Base-by-base conservation (phyloP, 1,140 invertebrate species). In the Drosophila lini region DNA sequence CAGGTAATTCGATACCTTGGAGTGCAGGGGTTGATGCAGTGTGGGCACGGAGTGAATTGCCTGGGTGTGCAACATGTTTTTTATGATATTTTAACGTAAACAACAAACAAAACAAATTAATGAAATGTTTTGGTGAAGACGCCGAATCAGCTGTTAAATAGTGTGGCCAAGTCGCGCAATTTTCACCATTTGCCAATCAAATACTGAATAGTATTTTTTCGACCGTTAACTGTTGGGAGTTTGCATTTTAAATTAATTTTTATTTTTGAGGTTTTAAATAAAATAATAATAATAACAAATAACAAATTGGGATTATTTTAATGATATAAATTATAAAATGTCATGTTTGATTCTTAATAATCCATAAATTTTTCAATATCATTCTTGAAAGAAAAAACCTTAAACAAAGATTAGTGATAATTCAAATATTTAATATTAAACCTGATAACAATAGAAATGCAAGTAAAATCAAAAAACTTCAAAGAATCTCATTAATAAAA, bases 1-100 rank as follows among this genome's bases (percentile, higher is more conserved):
- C 38, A 92, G 73, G 22, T 91, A 91, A 34, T 91, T 91, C 1
- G 90, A 85, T 8, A 91, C 90, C 44, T 91, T 91, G 5, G 90
- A 91, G 42, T 91, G 90, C 11, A 91, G 56, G 8, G 90, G 90
- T 28, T 91, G 90, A 31, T 91, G 90, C 6, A 91, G 50, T 13
- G 85, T 89, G 19, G 84, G 84, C 41, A 78, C 57, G 1, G 79
- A 50, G 28, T 70, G 42, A 16, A 58, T 40, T 15, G 65, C 36
- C 15, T 57, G 52, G 5, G 69, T 3, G 6, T 71, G 69, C n/a
- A 73, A 11, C 69, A 73, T 71, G 47, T 15, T 19, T n/a, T 11
- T 10, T 7, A 7, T 11, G 0, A 32, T 19, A 10, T 56, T 4
- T 13, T n/a, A 25, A 38, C 6, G 2, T 8, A 41, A 31, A 34